These are phyloP conservation scores for Myoxocephalus aenaeus DNA, from an alignment of 2,797 vertebrate species.

Conservation along the genomic window DNA sequence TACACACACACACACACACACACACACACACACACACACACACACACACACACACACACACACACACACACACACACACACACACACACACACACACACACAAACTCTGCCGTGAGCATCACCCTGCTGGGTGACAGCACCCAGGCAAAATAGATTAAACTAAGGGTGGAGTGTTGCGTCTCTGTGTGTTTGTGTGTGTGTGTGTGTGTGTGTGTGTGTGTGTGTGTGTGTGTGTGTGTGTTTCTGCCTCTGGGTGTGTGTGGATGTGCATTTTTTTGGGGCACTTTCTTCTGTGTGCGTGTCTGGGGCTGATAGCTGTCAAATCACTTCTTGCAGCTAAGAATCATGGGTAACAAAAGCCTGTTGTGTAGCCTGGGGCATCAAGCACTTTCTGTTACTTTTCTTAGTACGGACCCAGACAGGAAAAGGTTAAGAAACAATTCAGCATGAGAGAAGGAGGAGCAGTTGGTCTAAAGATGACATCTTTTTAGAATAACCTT, in stretches of 20 bases:
- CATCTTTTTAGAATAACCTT: slow-evolving; percentile 25
- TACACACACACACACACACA: slow-evolving; percentile 23
- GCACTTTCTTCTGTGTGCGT: slow-evolving; percentile 24
- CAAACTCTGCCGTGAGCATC: slow-evolving; percentile 36
- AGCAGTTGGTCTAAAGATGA: slow-evolving; percentile 28
- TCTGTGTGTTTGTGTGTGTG: slow-evolving; percentile 39
- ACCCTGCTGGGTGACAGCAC: slow-evolving; percentile 52
- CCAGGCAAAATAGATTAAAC: slow-evolving; percentile 62
- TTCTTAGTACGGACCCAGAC: slow-evolving; percentile 33
- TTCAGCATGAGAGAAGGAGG: slow-evolving; percentile 31
- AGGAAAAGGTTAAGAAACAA: slow-evolving; percentile 59
- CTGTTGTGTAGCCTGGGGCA: slow-evolving; percentile 53
- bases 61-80: slow-evolving; percentile 8
- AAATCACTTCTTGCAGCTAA: slow-evolving; percentile 60
- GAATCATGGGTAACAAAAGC: slow-evolving; percentile 63
- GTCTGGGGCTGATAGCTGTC: slow-evolving; percentile 53
- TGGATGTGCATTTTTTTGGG: slow-evolving; percentile 34
- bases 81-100: no score
- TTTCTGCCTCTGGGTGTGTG: slow-evolving; percentile 46
- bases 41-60: slow-evolving; percentile 23
- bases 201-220: slow-evolving; percentile 28
- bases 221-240: slow-evolving; percentile 30
- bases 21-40: slow-evolving; percentile 9
- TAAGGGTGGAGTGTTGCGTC: slow-evolving; percentile 35
- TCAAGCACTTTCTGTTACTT: slow-evolving; percentile 41